Conservation (phyloP, 2,113 vertebrate species). For the Archocentrus centrarchus region DNA sequence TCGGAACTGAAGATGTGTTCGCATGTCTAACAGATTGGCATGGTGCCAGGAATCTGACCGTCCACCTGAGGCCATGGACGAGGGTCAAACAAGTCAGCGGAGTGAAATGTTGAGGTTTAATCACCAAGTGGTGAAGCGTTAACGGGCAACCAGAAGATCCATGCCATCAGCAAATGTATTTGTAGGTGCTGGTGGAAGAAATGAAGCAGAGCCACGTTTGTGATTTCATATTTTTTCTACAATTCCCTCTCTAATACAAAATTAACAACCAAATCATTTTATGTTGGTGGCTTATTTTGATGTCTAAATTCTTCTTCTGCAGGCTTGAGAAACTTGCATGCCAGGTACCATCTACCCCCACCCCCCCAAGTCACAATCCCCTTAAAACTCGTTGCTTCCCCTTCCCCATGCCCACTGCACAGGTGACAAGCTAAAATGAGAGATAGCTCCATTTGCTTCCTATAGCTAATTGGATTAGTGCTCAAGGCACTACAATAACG, state of each 20-base stretch:
- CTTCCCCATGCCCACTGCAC: constrained; percentile 41
- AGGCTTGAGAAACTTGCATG: constrained; percentile 41
- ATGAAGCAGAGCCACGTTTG: background rate
- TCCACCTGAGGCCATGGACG: constrained; percentile 47
- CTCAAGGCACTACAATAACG: constrained; percentile 72
- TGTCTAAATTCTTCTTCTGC: constrained; percentile 31
- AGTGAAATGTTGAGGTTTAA: constrained; percentile 44
- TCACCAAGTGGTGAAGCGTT: constrained; percentile 22
- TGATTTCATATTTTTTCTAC: constrained; percentile 2
- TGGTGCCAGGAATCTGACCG: constrained; percentile 39
- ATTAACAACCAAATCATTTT: constrained; percentile 27
- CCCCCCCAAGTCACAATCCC: constrained; percentile 43
- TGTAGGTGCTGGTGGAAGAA: background rate
- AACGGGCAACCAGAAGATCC: constrained; percentile 18
- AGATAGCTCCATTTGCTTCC: constrained; percentile 77
- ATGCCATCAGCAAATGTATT: background rate
- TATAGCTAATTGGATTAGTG: constrained; percentile 80
- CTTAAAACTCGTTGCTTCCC: constrained; percentile 48
- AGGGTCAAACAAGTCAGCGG: constrained; percentile 37
- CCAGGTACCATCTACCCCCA: constrained; percentile 34
- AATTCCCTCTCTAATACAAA: constrained; percentile 17
- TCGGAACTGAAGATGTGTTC: constrained; percentile 59
- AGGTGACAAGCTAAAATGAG: constrained; percentile 75
- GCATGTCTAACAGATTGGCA: constrained; percentile 58
- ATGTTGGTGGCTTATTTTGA: constrained; percentile 28